Evolutionary conservation across 2,797 vertebrate genomes (phyloP).

Genomic region (Xiphophorus birchmanni): DNA sequence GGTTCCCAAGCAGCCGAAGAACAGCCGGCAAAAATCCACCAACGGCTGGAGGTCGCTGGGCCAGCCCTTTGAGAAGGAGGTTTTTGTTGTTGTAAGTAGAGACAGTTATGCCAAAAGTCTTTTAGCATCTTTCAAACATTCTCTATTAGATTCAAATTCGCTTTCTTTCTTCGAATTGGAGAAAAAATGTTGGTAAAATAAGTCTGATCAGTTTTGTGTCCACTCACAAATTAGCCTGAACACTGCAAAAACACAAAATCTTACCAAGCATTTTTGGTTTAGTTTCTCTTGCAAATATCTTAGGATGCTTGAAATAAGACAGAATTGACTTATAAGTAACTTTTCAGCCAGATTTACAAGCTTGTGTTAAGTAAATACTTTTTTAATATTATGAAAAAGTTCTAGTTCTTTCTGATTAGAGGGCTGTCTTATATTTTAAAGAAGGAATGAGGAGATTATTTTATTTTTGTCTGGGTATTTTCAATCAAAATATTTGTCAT

Average conservation of each 20-base stretch:
- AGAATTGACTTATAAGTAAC: too few relatives aligned
- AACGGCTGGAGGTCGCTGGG: slow-evolving; percentile 97
- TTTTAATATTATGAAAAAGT: too few relatives aligned
- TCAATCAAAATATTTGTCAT: neutral
- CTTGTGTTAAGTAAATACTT: too few relatives aligned
- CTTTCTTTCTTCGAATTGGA: neutral
- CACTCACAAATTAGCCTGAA: neutral
- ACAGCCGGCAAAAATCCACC: slow-evolving; percentile 87
- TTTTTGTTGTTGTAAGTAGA: slow-evolving; percentile 93
- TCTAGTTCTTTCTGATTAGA: neutral
- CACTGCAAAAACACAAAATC: too few relatives aligned
- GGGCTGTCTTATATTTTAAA: neutral
- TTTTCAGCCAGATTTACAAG: too few relatives aligned
- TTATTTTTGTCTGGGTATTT: neutral
- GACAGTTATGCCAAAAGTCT: slow-evolving; percentile 34
- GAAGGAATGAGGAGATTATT: neutral
- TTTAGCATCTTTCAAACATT: neutral
- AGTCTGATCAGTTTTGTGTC: neutral
- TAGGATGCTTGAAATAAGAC: too few relatives aligned
- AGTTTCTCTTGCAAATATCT: too few relatives aligned
- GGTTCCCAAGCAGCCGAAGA: slow-evolving; percentile 89
- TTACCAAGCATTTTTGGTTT: too few relatives aligned
- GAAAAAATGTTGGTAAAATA: neutral
- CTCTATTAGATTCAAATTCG: neutral
- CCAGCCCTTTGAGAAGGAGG: slow-evolving; percentile 91